Base-by-base conservation (phyloP, 2,888 invertebrate genomes). In the Ptilodon capucinus region DNA sequence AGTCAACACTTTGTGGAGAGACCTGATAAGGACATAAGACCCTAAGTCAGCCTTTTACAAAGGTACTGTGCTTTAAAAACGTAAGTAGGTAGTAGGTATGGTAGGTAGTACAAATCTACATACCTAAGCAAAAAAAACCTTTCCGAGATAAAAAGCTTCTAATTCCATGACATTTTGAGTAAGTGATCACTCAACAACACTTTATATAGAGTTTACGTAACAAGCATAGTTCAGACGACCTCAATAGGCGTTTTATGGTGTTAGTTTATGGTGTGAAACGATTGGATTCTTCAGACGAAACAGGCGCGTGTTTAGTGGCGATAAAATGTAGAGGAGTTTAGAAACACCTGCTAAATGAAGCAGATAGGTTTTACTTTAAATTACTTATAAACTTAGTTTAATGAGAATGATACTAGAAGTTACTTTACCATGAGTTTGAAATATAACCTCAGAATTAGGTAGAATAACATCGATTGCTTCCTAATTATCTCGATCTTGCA, bases 281-380 rank as follows among this genome's bases (percentile, higher is more conserved):
- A 51, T 60, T 54, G 51, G 36, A 51, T 51, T 49, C 4, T 42
- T 44, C n/a, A 48, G 19, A 13, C 28, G 41, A 50, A 50, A 18
- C 17, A 35, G 21, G 51, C 54, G 57, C 63, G 62, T 62, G 63
- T 48, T 53, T 36, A 40, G 8, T 18, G 19, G 47, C 62, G 34
- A 64, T 63, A 44, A 61, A 51, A 45, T 34, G 48, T 17, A 34
- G 14, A n/a, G 13, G 21, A 47, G 43, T 42, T 45, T 50, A 45
- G 30, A 48, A 46, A 46, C 44, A 48, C 61, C 47, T 46, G 40
- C 44, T 43, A 44, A 49, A 48, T 23, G 39, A 48, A 57, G 54
- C 57, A 60, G 41, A 36, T 16, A 6, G 34, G 18, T 17, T 9
- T 43, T 43, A 44, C 50, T 47, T 44, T 34, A 41, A 42, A 16